A percentile compares a stretch with the other conserved stretches of the same genome.
These are phyloP conservation scores for Sebastes schlegelii DNA, from an alignment of 2,113 vertebrate species.

Conservation along the genomic window DNA sequence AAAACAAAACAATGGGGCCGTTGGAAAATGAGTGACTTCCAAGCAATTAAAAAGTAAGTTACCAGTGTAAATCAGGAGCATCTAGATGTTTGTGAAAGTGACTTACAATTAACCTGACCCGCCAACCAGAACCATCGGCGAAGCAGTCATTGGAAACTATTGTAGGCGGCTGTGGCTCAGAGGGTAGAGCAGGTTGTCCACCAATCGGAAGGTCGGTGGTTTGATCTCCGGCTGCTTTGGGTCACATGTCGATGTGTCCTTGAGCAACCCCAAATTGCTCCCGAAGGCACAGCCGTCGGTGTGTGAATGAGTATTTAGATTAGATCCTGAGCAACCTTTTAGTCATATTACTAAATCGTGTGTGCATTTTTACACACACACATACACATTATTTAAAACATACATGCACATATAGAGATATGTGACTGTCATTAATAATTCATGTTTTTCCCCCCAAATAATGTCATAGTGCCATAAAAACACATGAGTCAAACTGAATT, in stretches of 20 bases:
- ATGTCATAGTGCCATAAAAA: constrained; percentile 11
- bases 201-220: too few species aligned
- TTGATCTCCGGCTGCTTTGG: too few species aligned
- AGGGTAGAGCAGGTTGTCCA: too few species aligned
- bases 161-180: too few species aligned
- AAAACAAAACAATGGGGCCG: not conserved
- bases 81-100: not conserved
- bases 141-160: too few species aligned
- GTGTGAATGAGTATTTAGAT: too few species aligned
- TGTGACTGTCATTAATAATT: not conserved
- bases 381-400: not conserved
- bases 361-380: not conserved
- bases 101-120: not conserved
- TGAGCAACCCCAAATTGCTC: too few species aligned
- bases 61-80: not conserved
- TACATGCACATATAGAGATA: not conserved
- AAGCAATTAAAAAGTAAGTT: not conserved
- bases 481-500: not conserved
- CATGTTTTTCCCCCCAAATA: not conserved
- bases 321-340: not conserved
- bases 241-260: too few species aligned
- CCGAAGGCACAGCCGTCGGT: too few species aligned
- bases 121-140: too few species aligned
- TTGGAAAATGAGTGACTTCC: too few species aligned
- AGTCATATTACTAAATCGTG: not conserved